Conservation (phyloP, 1,140 invertebrate species). For the Yoshiicerus persimilis region DNA sequence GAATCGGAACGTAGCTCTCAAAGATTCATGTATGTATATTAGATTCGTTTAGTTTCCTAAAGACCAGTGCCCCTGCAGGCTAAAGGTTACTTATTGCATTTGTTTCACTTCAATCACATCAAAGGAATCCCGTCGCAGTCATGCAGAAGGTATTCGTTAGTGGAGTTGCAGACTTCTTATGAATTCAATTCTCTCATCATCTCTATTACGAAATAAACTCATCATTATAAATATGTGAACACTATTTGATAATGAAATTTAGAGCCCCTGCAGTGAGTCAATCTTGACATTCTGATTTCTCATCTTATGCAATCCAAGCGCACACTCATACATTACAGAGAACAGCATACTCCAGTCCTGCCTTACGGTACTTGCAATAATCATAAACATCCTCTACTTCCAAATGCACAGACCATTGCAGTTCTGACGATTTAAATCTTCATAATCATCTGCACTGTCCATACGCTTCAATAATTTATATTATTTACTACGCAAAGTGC, state of each 20-base stretch:
- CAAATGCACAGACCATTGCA: too few species aligned
- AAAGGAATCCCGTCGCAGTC: background rate
- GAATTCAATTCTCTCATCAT: background rate
- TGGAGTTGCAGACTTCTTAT: too few species aligned
- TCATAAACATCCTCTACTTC: background rate
- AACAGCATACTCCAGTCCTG: background rate
- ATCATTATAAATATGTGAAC: background rate
- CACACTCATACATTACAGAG: too few species aligned
- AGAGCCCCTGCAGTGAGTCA: background rate
- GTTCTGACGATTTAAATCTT: too few species aligned
- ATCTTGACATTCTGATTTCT: constrained; percentile 4
- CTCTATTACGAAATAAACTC: background rate
- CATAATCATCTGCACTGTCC: background rate
- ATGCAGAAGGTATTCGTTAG: too few species aligned
- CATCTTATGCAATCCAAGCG: background rate
- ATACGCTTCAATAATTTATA: background rate
- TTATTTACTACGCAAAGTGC: background rate
- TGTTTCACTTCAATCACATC: background rate
- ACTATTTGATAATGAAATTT: background rate
- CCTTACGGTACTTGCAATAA: background rate
- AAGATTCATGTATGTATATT: background rate
- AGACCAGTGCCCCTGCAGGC: background rate
- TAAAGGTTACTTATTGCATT: background rate
- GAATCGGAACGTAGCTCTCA: background rate
- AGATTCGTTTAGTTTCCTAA: background rate